Percentiles rank a stretch among this genome's conserved stretches.
phyloP scores from a whole-genome alignment of 1,140 invertebrate species.

The Pachypeltis micranthus region DNA sequence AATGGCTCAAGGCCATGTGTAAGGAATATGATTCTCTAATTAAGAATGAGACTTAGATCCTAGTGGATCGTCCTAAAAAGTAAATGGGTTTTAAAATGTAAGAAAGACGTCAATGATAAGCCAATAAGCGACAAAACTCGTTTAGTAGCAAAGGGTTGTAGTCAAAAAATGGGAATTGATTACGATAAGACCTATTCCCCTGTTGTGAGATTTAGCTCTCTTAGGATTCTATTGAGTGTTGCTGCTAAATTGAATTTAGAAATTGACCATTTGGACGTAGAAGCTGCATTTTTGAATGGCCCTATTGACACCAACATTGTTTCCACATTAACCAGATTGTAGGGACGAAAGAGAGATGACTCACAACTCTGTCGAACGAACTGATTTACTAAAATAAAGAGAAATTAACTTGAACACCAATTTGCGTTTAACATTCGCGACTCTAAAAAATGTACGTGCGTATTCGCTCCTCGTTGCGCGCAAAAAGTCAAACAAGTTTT shows the following conservation, averaged over 20 bases:
- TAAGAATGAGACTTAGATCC: slow-evolving; percentile 33
- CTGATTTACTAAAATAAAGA: too few relatives aligned
- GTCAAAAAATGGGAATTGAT: slow-evolving; percentile 31
- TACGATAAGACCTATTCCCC: slow-evolving; percentile 34
- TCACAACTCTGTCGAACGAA: too few relatives aligned
- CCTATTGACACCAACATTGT: too few relatives aligned
- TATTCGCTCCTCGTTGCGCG: too few relatives aligned
- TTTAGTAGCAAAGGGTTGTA: slow-evolving; percentile 37
- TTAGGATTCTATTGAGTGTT: slow-evolving; percentile 33
- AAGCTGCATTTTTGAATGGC: slow-evolving; percentile 34
- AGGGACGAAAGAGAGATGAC: too few relatives aligned
- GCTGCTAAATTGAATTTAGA: slow-evolving; percentile 29
- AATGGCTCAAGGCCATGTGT: slow-evolving; percentile 33
- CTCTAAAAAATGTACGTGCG: too few relatives aligned
- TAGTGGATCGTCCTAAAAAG: slow-evolving; percentile 28
- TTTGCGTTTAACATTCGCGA: too few relatives aligned
- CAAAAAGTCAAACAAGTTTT: too few relatives aligned
- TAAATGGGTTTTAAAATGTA: slow-evolving; percentile 34
- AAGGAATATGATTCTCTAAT: slow-evolving; percentile 32
- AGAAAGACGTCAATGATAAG: slow-evolving; percentile 28
- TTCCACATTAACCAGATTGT: too few relatives aligned
- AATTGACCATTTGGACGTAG: slow-evolving; percentile 33
- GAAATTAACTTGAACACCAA: too few relatives aligned
- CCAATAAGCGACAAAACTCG: slow-evolving; percentile 33
- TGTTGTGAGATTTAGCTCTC: slow-evolving; percentile 29